Evolutionary conservation across 2,797 vertebrate species (phyloP), one percentile per base, ranked within the genome.

Genomic region (Hydrolagus colliei): DNA sequence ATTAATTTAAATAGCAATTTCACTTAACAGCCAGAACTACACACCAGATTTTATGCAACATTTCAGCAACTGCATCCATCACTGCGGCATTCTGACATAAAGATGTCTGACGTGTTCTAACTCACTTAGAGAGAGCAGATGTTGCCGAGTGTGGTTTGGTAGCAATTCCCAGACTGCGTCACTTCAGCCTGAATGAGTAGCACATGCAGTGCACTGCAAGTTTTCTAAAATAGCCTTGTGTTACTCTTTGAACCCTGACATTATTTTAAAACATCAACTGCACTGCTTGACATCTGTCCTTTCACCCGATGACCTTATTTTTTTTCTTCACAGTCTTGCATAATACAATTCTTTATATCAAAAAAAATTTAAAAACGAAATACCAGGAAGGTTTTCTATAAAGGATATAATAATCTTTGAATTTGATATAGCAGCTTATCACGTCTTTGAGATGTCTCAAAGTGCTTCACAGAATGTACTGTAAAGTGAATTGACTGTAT

Each of bases 41-140:
- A 93, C 93, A 94, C 94, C 95, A 95, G 95, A 96, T 95, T 96
- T 96, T 95, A 95, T 95, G 94, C 93, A 93, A 93, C 94, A 93
- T 96, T 96, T 96, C 95, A 95, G 95, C 95, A 94, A 93, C 93
- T 90, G 94, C 96, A 98, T 98, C 96, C 96, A 98, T 99, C 97
- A 98, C 93, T 87, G 92, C 94, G 90, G 92, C 94, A 95, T 96
- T 95, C 96, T 98, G 97, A 98, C 97, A 99, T 97, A 98, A 98
- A 98, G 96, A 97, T 97, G 97, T 98, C 95, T 98, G 97, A 98
- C 96, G 95, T 95, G 95, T 95, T 95, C 96, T 98, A 98, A 98
- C 97, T 99, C 97, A 98, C 98, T 99, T 99, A 98, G 96, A 96
- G 95, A 96, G 96, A 95, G 96, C 97, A 99, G 98, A 97, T 99